A percentile compares a stretch with the other conserved stretches of the same genome.
Evolutionary conservation across 1,140 invertebrate genomes (phyloP).

Genomic region (Cryptotermes secundus): DNA sequence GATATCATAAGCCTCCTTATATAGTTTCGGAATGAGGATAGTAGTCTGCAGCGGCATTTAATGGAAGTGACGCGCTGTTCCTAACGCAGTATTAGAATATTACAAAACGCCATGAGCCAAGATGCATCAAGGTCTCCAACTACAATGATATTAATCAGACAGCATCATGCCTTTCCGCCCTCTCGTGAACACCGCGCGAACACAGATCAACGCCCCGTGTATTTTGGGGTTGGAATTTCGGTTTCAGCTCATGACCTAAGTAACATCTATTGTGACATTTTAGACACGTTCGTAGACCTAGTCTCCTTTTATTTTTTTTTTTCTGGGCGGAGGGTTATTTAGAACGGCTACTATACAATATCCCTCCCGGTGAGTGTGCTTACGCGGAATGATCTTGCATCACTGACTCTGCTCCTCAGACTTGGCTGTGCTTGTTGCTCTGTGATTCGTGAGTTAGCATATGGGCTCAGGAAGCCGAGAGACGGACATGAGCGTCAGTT

Average conservation of each 20-base stretch:
- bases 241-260: neutral
- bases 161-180: neutral
- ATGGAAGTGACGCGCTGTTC: too few species aligned
- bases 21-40: too few species aligned
- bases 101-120: too few species aligned
- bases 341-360: neutral
- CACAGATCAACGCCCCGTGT: neutral
- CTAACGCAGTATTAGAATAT: too few species aligned
- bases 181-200: neutral
- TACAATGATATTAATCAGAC: neutral
- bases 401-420: neutral
- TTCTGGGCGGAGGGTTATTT: neutral
- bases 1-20: too few species aligned
- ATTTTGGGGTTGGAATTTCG: conserved; percentile 6
- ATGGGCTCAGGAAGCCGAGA: too few species aligned
- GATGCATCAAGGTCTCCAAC: neutral
- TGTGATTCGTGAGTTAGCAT: too few species aligned
- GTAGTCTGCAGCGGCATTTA: too few species aligned
- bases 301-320: neutral
- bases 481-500: too few species aligned
- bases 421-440: too few species aligned
- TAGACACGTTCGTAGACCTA: neutral
- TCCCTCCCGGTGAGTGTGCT: neutral
- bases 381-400: neutral
- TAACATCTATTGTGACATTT: neutral